Conservation (phyloP, 2,888 invertebrate genomes). For the Empis livida region DNA sequence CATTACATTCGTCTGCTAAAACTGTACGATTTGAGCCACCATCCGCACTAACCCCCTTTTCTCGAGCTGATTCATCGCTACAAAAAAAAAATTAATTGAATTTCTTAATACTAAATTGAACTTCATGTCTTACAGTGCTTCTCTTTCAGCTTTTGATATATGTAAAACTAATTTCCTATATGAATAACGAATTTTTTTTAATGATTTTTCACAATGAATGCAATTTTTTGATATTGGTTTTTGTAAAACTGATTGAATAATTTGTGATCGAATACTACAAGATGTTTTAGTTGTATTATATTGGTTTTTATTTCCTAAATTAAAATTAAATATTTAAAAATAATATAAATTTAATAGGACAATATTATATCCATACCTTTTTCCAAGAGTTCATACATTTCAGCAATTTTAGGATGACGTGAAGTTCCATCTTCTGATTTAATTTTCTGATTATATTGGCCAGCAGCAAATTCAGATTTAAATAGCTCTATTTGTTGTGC, state of each 20-base stretch:
- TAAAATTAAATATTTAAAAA: background rate
- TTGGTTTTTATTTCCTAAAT: constrained; percentile 11
- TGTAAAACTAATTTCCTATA: constrained; percentile 27
- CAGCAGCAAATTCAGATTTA: constrained; percentile 28
- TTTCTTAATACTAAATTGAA: background rate
- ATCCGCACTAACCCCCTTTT: constrained; percentile 7
- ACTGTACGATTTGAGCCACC: constrained; percentile 35
- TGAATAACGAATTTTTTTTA: constrained; percentile 24
- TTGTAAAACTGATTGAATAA: constrained; percentile 26
- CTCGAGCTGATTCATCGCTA: constrained; percentile 2
- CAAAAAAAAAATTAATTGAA: background rate
- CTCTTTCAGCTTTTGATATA: constrained; percentile 24
- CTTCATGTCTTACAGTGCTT: constrained; percentile 17
- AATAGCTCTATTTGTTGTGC: constrained; percentile 51
- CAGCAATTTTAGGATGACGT: constrained; percentile 37
- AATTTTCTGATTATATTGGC: constrained; percentile 20
- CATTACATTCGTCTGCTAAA: constrained; percentile 51
- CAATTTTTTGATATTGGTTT: constrained; percentile 22
- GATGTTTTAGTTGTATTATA: constrained; percentile 26
- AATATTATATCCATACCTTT: constrained; percentile 9
- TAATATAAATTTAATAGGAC: background rate
- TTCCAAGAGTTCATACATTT: constrained; percentile 34
- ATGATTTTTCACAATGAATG: constrained; percentile 22
- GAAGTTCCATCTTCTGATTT: constrained; percentile 26
- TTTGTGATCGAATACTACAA: constrained; percentile 24